Evolutionary conservation across 1,140 invertebrate species (phyloP).

Genomic region (Lepidurus arcticus): DNA sequence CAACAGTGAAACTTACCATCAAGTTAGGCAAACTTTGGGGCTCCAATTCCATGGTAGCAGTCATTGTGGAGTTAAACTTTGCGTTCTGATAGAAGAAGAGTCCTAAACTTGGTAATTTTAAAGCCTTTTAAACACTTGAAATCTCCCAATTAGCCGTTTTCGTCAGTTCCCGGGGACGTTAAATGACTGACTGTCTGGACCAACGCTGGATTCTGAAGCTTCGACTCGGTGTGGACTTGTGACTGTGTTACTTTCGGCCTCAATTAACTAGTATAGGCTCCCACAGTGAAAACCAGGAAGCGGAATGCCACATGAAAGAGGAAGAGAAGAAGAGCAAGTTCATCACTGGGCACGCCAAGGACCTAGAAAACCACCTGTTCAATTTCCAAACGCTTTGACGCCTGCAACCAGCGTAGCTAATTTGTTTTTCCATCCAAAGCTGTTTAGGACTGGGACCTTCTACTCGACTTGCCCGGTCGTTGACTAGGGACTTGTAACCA

Average conservation of each 20-base stretch:
- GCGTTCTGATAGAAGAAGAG: neutral
- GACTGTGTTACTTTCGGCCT: neutral
- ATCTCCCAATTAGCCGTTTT: neutral
- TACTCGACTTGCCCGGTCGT: neutral
- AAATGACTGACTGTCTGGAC: neutral
- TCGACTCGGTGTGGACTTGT: neutral
- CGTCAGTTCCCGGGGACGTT: neutral
- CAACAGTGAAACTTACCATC: neutral
- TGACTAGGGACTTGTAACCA: neutral
- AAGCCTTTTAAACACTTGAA: neutral
- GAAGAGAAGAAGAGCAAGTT: neutral
- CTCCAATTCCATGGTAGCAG: neutral
- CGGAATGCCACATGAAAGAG: neutral
- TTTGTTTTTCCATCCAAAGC: neutral
- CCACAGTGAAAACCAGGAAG: neutral
- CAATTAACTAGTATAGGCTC: neutral
- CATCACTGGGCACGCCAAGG: neutral
- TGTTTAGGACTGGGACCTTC: neutral
- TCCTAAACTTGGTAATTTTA: neutral
- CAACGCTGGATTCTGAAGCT: neutral
- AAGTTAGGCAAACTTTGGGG: neutral
- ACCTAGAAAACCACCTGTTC: slow-evolving; percentile 9
- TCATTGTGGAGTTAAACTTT: neutral
- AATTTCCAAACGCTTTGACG: neutral
- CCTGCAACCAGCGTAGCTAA: neutral